Base-by-base conservation (phyloP, 2,113 vertebrate species). In the Plecotus auritus region DNA sequence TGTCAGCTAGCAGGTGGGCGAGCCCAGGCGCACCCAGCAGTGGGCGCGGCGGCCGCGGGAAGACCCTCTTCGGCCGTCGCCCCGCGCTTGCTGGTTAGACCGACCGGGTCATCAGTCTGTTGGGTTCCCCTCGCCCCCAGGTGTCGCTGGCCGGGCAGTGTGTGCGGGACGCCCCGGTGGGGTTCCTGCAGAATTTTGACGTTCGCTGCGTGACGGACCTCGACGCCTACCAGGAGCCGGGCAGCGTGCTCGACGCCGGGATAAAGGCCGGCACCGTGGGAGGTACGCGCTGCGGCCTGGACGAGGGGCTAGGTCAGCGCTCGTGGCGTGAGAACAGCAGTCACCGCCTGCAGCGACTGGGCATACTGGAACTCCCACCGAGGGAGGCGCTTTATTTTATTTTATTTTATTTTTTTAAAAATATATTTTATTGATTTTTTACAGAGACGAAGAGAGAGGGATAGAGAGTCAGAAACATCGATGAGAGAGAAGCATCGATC, bases 141-240 rank as follows among this genome's bases (percentile, higher is more conserved):
- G 98, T 67, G 45, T 98, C 98, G 90, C 3, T 99, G 93, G 93
- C 96, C 7, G 99, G 99, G 0, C 98, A 98, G 54, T 99, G 99
- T 96, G 61, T 98, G 37, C 97, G 95, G 61, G 97, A 92, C 0
- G 99, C 99, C 28, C 99, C 99, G 0, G 99, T 99, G 49, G 99
- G 98, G 0, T 99, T 98, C 98, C 98, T 99, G 86, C 98, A 97
- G 93, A 97, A 98, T 89, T 98, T 99, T 20, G 96, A 98, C 32
- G 89, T 96, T 1, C 88, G 73, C 2, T 99, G 99, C 93, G 64
- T 96, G 9, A 98, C 90, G 26, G 17, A 1, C 49, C 80, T 99
- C 26, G 92, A 49, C 0, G 95, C 78, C 22, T 99, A 98, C 74
- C 66, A 35, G 40, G 97, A 97, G 23, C 70, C 22, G 69, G 95